Conservation (phyloP, 2,797 vertebrate species). For the Anguilla anguilla region DNA sequence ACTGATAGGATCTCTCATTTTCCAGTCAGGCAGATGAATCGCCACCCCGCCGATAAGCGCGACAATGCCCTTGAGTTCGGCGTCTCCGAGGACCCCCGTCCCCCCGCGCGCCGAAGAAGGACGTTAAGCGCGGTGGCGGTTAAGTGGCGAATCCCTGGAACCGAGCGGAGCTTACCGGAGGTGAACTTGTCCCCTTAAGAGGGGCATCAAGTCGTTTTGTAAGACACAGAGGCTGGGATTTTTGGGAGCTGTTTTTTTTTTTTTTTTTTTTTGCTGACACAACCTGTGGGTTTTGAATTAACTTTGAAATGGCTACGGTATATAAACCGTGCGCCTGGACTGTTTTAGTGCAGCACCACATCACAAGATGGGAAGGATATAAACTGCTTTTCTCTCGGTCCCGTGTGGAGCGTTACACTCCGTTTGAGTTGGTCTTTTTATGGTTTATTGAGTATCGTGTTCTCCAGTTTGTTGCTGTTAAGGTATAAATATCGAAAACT, state of each 20-base stretch:
- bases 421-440: background rate
- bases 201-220: background rate
- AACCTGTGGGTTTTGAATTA: slow-evolving; percentile 1
- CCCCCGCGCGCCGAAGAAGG: slow-evolving; percentile 16
- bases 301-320: slow-evolving; percentile 1
- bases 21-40: slow-evolving; percentile 69
- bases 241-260: background rate
- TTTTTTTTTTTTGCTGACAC: background rate
- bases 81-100: slow-evolving; percentile 25
- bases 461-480: background rate
- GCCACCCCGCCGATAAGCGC: slow-evolving; percentile 60
- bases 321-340: background rate
- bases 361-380: background rate
- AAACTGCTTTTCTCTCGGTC: background rate
- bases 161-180: background rate
- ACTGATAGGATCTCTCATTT: slow-evolving; percentile 79
- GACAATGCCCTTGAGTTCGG: slow-evolving; percentile 70
- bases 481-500: background rate
- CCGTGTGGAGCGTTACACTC: background rate
- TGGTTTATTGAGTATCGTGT: background rate
- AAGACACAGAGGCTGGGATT: background rate
- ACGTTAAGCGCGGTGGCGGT: background rate
- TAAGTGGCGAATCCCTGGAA: background rate
- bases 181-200: background rate
- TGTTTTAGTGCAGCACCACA: background rate